phyloP scores from a whole-genome alignment of 2,113 vertebrate genomes.

The Carassius auratus region DNA sequence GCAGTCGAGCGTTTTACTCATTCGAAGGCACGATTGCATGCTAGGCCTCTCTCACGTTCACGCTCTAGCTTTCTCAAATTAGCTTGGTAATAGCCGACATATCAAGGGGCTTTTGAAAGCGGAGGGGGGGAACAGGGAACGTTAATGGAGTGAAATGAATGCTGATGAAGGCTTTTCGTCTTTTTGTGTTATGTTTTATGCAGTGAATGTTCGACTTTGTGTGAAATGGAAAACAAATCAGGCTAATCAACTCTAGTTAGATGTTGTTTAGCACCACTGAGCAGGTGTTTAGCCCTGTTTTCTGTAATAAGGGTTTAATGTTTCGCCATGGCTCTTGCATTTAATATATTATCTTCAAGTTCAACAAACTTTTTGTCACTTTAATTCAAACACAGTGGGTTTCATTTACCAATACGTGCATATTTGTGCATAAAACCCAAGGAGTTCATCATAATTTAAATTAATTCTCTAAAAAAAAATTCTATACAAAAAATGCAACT shows the following conservation, averaged over 20 bases:
- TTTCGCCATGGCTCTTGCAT: background rate
- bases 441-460: too few species aligned
- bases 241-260: constrained; percentile 62
- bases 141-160: constrained; percentile 65
- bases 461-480: too few species aligned
- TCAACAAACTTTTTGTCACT: background rate
- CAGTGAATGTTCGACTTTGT: constrained; percentile 59
- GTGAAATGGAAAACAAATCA: constrained; percentile 71
- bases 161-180: constrained; percentile 58
- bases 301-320: background rate
- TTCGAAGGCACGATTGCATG: constrained; percentile 52
- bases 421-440: background rate
- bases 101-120: constrained; percentile 58
- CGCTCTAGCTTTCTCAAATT: constrained; percentile 61
- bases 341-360: background rate
- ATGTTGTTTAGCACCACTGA: constrained; percentile 34
- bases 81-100: constrained; percentile 62
- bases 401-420: background rate
- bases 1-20: constrained; percentile 55
- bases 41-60: constrained; percentile 41
- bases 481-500: too few species aligned
- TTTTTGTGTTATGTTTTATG: constrained; percentile 25
- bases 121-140: constrained; percentile 42
- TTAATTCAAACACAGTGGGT: background rate
- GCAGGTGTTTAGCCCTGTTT: background rate